A percentile compares a stretch with the other conserved stretches of the same genome.
Evolutionary conservation across 2,113 vertebrate species (phyloP).

Genomic region (Delphinus delphis): DNA sequence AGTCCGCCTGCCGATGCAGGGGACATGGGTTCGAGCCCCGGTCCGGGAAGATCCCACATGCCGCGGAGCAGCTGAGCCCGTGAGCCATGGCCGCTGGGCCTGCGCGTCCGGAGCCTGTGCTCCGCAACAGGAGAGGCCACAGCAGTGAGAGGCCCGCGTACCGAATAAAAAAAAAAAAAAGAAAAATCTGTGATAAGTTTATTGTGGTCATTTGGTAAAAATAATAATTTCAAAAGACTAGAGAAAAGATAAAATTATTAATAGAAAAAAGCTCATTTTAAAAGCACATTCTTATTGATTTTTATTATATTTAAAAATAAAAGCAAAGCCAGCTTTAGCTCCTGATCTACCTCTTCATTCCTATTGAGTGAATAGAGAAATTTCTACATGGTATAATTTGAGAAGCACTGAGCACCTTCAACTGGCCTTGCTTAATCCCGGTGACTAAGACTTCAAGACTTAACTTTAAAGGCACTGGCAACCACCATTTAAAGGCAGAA

Average conservation of each 20-base stretch:
- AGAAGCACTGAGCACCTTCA: slow-evolving; percentile 4
- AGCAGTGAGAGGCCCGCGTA: no score
- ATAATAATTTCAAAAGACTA: not conserved
- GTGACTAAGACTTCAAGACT: not conserved
- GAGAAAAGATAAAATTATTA: not conserved
- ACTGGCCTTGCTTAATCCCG: not conserved
- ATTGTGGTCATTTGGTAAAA: slow-evolving; percentile 7
- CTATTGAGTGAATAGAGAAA: not conserved
- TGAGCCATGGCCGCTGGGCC: no score
- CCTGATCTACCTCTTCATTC: not conserved
- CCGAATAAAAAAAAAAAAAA: no score
- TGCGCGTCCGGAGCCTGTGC: no score
- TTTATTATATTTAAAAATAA: slow-evolving; percentile 31
- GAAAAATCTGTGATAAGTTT: not conserved
- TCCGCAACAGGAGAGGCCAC: no score
- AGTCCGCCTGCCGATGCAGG: no score
- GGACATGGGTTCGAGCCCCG: no score
- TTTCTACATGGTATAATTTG: not conserved
- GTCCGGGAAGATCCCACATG: no score
- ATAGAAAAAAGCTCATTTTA: not conserved
- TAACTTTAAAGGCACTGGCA: slow-evolving; percentile 6
- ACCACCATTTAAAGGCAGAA: slow-evolving; percentile 34
- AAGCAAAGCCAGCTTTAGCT: not conserved
- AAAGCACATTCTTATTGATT: not conserved
- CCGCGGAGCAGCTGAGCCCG: no score